Conservation (phyloP, 2,113 vertebrate species). For the Heptranchias perlo region DNA sequence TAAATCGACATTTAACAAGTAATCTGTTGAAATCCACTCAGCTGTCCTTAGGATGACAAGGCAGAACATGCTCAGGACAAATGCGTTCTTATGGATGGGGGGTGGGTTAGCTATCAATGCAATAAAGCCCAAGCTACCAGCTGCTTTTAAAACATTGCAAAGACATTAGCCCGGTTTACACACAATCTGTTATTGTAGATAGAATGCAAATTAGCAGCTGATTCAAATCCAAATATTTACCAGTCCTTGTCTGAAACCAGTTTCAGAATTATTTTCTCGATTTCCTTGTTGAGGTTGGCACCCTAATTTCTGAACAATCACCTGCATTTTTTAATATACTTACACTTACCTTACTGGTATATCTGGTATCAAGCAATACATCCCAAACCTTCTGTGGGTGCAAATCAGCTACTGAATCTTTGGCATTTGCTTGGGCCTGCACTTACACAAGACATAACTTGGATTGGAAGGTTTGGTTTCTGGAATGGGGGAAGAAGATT, state of each 20-base stretch:
- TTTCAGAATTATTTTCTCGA: slow-evolving; percentile 2
- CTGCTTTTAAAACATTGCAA: slow-evolving; percentile 9
- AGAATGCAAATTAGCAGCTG: not conserved
- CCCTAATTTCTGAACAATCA: not conserved
- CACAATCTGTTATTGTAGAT: not conserved
- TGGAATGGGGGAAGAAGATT: not conserved
- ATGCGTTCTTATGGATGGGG: not conserved
- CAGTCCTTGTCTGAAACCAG: not conserved
- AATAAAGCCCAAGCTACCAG: not conserved
- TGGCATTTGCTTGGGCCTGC: not conserved
- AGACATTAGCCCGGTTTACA: not conserved
- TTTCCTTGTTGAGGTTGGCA: too few species aligned
- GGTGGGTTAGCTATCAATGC: slow-evolving; percentile 35
- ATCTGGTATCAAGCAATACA: not conserved
- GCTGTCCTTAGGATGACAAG: not conserved
- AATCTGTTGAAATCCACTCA: slow-evolving; percentile 22
- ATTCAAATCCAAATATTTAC: not conserved
- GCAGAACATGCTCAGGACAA: slow-evolving; percentile 5
- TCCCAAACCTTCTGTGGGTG: not conserved
- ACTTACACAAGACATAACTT: not conserved
- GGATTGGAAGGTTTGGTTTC: not conserved
- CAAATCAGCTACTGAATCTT: not conserved
- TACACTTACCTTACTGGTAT: too few species aligned
- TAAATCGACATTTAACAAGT: slow-evolving; percentile 6
- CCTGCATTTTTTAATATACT: not conserved